Evolutionary conservation across 2,888 invertebrate genomes (phyloP).

Genomic region (Linnaemya tessellans): DNA sequence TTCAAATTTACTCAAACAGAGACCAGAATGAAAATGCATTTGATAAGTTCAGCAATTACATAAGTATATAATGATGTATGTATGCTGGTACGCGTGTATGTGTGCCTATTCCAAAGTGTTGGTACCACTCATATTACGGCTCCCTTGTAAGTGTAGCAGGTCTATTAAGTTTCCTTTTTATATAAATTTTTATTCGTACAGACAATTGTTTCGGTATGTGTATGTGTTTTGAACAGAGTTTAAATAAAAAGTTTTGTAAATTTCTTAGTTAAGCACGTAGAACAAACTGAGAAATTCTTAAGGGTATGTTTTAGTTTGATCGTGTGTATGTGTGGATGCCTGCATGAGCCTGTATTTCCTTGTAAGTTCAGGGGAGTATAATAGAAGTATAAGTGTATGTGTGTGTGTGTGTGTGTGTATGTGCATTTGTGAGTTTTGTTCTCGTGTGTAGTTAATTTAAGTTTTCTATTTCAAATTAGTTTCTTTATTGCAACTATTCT

Average conservation of each 20-base stretch:
- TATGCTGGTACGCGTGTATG: too few species aligned
- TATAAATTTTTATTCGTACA: not conserved
- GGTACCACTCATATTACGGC: not conserved
- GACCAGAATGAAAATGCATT: not conserved
- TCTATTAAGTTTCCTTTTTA: not conserved
- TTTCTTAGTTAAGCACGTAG: conserved; percentile 49
- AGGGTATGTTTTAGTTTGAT: conserved; percentile 30
- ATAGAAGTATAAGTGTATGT: not conserved
- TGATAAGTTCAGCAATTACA: not conserved
- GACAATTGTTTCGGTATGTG: not conserved
- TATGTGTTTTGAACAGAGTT: conserved; percentile 12
- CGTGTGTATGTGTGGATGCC: not conserved
- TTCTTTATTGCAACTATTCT: conserved; percentile 42
- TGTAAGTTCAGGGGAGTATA: not conserved
- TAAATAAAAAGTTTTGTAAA: conserved; percentile 15
- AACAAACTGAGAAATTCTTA: conserved; percentile 32
- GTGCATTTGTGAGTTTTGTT: not conserved
- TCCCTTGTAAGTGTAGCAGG: not conserved
- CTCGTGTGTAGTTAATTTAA: conserved; percentile 54
- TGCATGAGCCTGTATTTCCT: not conserved
- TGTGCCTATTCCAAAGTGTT: not conserved
- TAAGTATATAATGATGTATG: not conserved
- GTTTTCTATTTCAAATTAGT: conserved; percentile 52
- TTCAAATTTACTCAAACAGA: too few species aligned
- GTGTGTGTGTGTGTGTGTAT: not conserved